Conservation (phyloP, 1,140 invertebrate species). For the Bombus confusus region DNA sequence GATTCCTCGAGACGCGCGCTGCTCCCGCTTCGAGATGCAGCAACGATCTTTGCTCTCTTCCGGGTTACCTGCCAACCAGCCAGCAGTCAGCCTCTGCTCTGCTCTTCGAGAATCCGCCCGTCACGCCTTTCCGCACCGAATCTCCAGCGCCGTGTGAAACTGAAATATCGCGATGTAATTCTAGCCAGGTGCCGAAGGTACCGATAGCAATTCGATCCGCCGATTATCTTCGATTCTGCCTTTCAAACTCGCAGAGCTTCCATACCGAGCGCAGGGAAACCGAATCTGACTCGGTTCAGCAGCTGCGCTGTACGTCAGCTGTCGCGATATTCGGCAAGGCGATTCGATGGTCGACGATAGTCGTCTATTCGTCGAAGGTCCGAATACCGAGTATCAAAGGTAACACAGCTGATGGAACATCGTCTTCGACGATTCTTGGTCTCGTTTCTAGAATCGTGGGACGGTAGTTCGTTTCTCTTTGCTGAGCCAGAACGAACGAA, state of each 20-base stretch:
- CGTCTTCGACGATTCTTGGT: no score
- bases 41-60: conserved; percentile 18
- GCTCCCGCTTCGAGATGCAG: not conserved
- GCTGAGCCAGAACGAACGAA: not conserved
- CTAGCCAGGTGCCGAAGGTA: conserved; percentile 1
- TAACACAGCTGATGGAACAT: no score
- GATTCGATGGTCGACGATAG: no score
- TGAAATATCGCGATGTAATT: conserved; percentile 13
- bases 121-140: conserved; percentile 14
- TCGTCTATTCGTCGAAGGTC: no score
- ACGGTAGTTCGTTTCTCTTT: not conserved
- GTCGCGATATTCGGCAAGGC: no score
- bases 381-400: no score
- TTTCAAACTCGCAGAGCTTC: not conserved
- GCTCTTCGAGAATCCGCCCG: not conserved
- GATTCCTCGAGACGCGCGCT: conserved; percentile 27
- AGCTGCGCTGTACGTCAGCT: no score
- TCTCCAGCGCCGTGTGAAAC: not conserved
- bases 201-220: conserved; percentile 14
- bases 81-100: no score
- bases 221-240: not conserved
- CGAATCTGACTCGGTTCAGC: no score
- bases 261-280: no score
- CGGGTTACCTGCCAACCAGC: not conserved
- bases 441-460: no score